Base-by-base conservation (phyloP, 2,888 invertebrate species). In the Lepidonotus clava region DNA sequence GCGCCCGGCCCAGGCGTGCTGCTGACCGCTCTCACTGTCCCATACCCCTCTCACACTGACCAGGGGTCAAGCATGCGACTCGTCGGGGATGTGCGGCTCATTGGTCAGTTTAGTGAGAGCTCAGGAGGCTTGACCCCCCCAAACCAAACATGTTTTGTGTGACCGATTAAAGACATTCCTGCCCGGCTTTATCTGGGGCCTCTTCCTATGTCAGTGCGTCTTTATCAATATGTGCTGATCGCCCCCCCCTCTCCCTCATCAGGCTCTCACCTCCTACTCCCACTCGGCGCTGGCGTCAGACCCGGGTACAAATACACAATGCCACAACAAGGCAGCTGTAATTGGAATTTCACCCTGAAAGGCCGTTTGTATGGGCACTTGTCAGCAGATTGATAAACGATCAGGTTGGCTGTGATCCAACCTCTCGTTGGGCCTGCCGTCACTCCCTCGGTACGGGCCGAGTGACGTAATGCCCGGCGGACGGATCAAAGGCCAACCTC, bases 91-190 rank as follows among this genome's bases (percentile, higher is more conserved):
- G 32, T 80, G 46, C 32, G 80, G 80, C 80, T 80, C 46, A 46
- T 41, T 80, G 80, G 51, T 32, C 80, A 80, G 71, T 71, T 71
- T 71, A 38, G 34, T 34, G 34, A 34, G 71, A 38, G 34, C n/a
- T 76, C 76, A 76, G 76, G 38, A 38, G 40, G 76, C 80, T 28
- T 80, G 32, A 46, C 80, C 34, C 51, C 51, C 46, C 46, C 24
- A 80, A 80, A 18, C 80, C 51, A 80, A 80, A 80, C 80, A 80
- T 80, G 46, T 80, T 46, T 80, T 80, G 80, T 80, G 28, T 8
- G 80, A 24, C 41, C 21, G 80, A 51, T 80, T 80, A 80, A 80
- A 28, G 80, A 46, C 80, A 80, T 80, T 80, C 51, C 24, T 80
- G 80, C 6, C 6, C 41, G 24, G 80, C 71, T 71, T 71, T 71